A percentile compares a stretch with the other conserved stretches of the same genome.
Conservation (phyloP, 2,888 invertebrate genomes). For the Tethea ocularis region DNA sequence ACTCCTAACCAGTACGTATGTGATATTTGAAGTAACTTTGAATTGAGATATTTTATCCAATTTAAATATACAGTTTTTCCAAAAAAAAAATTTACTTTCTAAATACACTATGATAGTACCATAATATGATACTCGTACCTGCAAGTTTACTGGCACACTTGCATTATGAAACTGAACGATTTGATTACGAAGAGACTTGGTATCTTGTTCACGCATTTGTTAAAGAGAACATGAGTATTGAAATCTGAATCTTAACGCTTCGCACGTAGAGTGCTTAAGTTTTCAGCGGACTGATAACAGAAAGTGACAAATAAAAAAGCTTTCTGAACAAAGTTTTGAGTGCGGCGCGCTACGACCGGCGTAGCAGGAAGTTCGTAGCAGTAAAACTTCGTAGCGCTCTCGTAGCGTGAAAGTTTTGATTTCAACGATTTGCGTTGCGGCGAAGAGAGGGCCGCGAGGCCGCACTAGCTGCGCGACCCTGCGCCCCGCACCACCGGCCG, state of each 20-base stretch:
- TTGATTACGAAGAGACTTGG: conserved; percentile 16
- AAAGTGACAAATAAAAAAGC: conserved; percentile 82
- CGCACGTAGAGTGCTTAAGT: conserved; percentile 58
- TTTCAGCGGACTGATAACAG: conserved; percentile 74
- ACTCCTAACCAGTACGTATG: not conserved
- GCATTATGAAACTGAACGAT: conserved; percentile 9
- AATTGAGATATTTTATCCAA: not conserved
- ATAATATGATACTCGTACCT: no score
- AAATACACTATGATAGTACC: no score
- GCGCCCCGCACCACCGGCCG: conserved; percentile 45
- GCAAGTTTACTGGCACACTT: not conserved
- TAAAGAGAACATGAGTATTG: conserved; percentile 36
- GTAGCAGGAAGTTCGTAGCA: conserved; percentile 84
- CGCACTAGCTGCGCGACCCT: conserved; percentile 74
- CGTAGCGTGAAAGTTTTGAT: conserved; percentile 84
- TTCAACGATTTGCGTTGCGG: conserved; percentile 83
- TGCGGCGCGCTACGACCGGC: conserved; percentile 75
- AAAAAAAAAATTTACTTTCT: not conserved
- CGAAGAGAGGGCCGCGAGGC: conserved; percentile 77
- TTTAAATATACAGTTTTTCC: not conserved
- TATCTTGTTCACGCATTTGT: conserved; percentile 37
- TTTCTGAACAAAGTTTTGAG: conserved; percentile 81
- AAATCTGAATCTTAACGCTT: conserved; percentile 46
- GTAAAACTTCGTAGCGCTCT: conserved; percentile 83
- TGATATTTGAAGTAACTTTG: not conserved